phyloP scores from a whole-genome alignment of 1,140 invertebrate genomes.

The Bemisia tabaci region DNA sequence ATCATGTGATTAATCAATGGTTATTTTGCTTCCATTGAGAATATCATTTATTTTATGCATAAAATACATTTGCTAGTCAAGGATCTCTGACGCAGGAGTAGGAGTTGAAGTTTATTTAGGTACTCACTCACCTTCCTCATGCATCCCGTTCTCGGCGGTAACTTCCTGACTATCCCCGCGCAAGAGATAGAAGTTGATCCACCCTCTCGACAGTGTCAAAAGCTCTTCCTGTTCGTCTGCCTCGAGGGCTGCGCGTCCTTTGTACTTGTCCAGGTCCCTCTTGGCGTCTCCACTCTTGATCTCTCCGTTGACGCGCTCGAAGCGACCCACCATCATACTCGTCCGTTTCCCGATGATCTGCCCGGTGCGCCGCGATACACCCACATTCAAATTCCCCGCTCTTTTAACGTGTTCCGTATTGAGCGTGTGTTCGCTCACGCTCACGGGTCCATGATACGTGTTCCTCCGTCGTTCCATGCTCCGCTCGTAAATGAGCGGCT shows the following conservation, averaged over 20 bases:
- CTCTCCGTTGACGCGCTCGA: slow-evolving; percentile 12
- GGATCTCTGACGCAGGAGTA: too few species aligned
- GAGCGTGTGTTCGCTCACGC: background rate
- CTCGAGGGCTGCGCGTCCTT: slow-evolving; percentile 6
- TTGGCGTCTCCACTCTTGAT: background rate
- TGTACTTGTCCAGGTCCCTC: slow-evolving; percentile 10
- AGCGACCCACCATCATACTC: slow-evolving; percentile 14
- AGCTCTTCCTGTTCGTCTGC: slow-evolving; percentile 22
- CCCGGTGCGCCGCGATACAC: background rate
- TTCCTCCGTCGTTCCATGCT: background rate
- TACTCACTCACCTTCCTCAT: background rate
- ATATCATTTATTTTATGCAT: too few species aligned
- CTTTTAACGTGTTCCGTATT: background rate
- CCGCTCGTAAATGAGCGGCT: background rate
- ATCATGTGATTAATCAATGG: too few species aligned
- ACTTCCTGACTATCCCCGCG: slow-evolving; percentile 18
- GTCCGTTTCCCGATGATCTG: slow-evolving; percentile 12
- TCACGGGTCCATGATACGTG: slow-evolving; percentile 8
- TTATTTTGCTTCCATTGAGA: too few species aligned
- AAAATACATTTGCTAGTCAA: too few species aligned
- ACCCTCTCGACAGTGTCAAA: slow-evolving; percentile 26
- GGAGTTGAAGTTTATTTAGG: too few species aligned
- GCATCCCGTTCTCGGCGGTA: background rate
- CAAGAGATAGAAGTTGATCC: slow-evolving; percentile 29
- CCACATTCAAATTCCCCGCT: background rate